Evolutionary conservation across 2,888 invertebrate genomes (phyloP), one percentile per base, ranked within the genome.

Genomic region (Acronicta leporina): DNA sequence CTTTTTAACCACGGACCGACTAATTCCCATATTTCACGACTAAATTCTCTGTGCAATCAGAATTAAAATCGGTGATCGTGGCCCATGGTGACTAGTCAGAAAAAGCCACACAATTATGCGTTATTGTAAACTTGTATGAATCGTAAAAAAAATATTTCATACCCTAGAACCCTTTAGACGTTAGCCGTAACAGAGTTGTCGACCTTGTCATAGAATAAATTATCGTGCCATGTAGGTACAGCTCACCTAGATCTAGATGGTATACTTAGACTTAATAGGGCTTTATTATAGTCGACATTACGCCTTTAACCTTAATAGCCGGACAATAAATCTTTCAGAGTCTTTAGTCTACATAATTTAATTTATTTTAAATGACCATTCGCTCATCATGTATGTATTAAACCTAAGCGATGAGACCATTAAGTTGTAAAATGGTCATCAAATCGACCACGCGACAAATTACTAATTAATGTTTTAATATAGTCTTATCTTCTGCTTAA

Each of bases 221-320:
- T 2, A 27, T 48, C 41, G n/a, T 20, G 11, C 50, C 51, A 33
- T 35, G 15, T 9, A 20, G 20, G n/a, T n/a, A n/a, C n/a, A 20
- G 20, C n/a, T 55, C 13, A 8, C 42, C 11, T 14, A n/a, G 16
- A 11, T 38, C 20, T 20, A 41, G 7, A 16, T 43, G 16, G n/a
- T 35, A 13, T 16, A 46, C 35, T 47, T 41, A 53, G 16, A 20
- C 35, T 10, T 43, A 43, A 52, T 46, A 46, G 20, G 42, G 35
- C 49, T 41, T n/a, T 25, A 52, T 51, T 49, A 54, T 30, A 27
- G 14, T 27, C 8, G 40, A 38, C 43, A 74, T 63, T 69, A 74
- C 49, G 62, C 45, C 63, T 69, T 63, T 63, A 53, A 56, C 75
- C 71, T 53, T 33, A 74, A 69, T 69, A 2, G 13, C n/a, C 8